A percentile compares a stretch with the other conserved stretches of the same genome.
Conservation (phyloP, 2,113 vertebrate species). For the Thunnus maccoyii region DNA sequence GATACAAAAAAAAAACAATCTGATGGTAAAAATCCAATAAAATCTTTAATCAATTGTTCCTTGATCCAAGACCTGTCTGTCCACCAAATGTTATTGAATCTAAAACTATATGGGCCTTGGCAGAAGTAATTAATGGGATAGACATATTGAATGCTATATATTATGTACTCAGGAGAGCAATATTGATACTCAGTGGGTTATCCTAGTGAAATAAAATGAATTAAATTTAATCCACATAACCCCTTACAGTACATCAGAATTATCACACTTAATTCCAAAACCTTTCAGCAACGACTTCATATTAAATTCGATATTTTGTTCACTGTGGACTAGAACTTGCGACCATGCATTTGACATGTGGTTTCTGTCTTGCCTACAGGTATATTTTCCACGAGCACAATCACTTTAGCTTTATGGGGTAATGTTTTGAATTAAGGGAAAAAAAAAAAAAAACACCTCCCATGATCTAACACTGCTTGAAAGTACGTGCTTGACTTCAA, state of each 20-base stretch:
- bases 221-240: neutral
- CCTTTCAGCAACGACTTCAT: neutral
- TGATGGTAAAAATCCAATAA: neutral
- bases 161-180: neutral
- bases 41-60: neutral
- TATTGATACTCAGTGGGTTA: neutral
- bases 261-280: neutral
- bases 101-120: neutral
- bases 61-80: neutral
- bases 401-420: neutral
- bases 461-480: neutral
- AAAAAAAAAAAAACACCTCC: neutral
- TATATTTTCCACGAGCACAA: neutral
- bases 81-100: neutral
- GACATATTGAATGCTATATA: neutral
- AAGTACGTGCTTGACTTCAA: neutral
- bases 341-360: neutral
- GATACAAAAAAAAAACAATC: neutral
- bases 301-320: neutral
- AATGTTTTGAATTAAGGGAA: conserved; percentile 18
- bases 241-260: neutral
- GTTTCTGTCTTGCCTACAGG: neutral
- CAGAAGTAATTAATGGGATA: neutral
- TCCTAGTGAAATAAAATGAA: neutral
- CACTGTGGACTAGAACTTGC: neutral